Evolutionary conservation across 2,113 vertebrate genomes (phyloP).

Genomic region (Hirundichthys speculiger): DNA sequence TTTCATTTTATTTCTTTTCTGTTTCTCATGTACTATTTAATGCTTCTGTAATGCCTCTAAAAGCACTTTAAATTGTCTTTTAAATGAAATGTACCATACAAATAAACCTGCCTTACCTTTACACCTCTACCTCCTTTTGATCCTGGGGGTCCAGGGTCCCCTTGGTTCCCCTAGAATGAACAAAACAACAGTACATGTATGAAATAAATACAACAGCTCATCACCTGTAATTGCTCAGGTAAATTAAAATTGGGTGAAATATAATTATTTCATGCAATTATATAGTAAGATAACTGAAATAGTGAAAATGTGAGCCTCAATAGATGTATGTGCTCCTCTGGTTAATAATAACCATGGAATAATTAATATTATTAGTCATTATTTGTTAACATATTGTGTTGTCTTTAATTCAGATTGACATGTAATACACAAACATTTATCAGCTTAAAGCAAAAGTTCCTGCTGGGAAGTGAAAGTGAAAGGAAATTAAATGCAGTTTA

Average conservation of each 20-base stretch:
- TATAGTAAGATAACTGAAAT: not conserved
- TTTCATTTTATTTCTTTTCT: no score
- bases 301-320: not conserved
- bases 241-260: no score
- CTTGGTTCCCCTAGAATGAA: constrained; percentile 62
- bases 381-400: not conserved
- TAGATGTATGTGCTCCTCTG: no score
- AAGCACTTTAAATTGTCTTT: not conserved
- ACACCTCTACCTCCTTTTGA: constrained; percentile 66
- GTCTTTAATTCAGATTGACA: no score
- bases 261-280: not conserved
- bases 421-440: not conserved
- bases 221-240: not conserved
- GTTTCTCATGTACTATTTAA: no score
- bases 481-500: not conserved
- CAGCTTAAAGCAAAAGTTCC: no score
- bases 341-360: no score
- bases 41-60: not conserved
- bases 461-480: not conserved
- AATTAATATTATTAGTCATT: no score
- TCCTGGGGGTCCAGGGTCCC: constrained; percentile 57
- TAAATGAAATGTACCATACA: not conserved
- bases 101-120: constrained; percentile 61
- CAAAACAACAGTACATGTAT: not conserved
- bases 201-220: not conserved